Conservation (phyloP, 2,888 invertebrate genomes). For the Polia nebulosa region DNA sequence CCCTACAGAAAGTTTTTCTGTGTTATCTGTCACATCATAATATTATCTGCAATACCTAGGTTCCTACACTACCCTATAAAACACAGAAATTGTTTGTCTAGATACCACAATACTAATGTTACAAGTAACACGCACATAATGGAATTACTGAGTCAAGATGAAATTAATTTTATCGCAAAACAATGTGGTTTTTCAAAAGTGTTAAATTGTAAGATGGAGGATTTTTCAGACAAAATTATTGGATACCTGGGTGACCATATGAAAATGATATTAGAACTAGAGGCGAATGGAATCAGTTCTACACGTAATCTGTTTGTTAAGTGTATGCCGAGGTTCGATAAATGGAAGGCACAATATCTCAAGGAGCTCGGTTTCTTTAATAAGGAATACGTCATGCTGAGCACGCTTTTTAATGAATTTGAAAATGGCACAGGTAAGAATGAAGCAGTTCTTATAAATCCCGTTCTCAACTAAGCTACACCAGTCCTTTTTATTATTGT, state of each 20-base stretch:
- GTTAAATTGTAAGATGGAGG: slow-evolving; percentile 73
- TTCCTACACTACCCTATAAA: slow-evolving; percentile 34
- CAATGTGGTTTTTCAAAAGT: slow-evolving; percentile 69
- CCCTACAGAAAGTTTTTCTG: slow-evolving; percentile 14
- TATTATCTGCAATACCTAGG: slow-evolving; percentile 29
- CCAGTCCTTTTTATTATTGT: no score
- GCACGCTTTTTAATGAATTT: slow-evolving; percentile 78
- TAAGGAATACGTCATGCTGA: slow-evolving; percentile 83
- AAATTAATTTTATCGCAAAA: slow-evolving; percentile 75
- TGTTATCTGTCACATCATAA: slow-evolving; percentile 33
- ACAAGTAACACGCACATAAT: slow-evolving; percentile 61
- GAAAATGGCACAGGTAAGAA: slow-evolving; percentile 74
- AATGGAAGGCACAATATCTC: slow-evolving; percentile 84
- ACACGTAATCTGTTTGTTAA: slow-evolving; percentile 91
- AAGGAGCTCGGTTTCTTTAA: slow-evolving; percentile 78
- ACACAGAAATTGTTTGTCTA: slow-evolving; percentile 31
- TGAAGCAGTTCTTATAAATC: background rate
- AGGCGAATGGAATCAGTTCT: slow-evolving; percentile 61
- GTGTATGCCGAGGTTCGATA: slow-evolving; percentile 89
- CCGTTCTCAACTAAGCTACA: background rate
- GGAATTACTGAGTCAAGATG: slow-evolving; percentile 74
- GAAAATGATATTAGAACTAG: slow-evolving; percentile 73
- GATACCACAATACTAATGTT: slow-evolving; percentile 19
- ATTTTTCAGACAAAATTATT: slow-evolving; percentile 78
- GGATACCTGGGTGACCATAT: slow-evolving; percentile 86